Base-by-base conservation (phyloP, 2,113 vertebrate species). In the Physeter macrocephalus region DNA sequence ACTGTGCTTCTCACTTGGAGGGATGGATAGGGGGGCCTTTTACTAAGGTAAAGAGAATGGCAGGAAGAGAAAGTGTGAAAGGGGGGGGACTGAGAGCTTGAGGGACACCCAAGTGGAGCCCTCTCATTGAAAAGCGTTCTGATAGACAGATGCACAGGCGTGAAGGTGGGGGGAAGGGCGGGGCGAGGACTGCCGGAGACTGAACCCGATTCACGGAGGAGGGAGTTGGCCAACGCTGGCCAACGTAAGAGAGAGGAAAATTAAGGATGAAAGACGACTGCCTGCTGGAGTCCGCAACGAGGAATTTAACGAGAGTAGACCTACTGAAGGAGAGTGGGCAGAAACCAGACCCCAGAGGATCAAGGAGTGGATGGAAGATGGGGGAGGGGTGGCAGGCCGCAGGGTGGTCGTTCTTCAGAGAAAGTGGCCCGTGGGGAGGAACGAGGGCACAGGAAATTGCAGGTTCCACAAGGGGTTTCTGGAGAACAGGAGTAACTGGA, bases 61-160 rank as follows among this genome's bases (percentile, higher is more conserved):
- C 21, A 72, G 54, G 54, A 74, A 27, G 64, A 80, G 23, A 11
- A 54, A 39, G 67, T 43, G n/a, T 21, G 62, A 72, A 85, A 39
- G 43, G 62, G 25, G 25, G 25, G 59, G 72, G 25, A 12, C 6
- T 75, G 74, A 23, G 49, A 34, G 34, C 59, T n/a, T 20, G 75
- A 67, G 34, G 46, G 25, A 49, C 18, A n/a, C 6, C 23, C 10
- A n/a, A 43, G 54, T 3, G 36, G 49, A 34, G 61, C 31, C 9
- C 20, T 49, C 20, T 83, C 67, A 13, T 1, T 52, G 34, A 21
- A 75, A 18, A 59, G 46, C 29, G 20, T 31, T 10, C 10, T 57
- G 83, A n/a, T 0, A 54, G 43, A 29, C 0, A 34, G 23, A 67
- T 2, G 17, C 8, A 23, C 0, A 4, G 0, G 6, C 6, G 10